Evolutionary conservation across 2,888 invertebrate genomes (phyloP).

Genomic region (Blomia tropicalis): DNA sequence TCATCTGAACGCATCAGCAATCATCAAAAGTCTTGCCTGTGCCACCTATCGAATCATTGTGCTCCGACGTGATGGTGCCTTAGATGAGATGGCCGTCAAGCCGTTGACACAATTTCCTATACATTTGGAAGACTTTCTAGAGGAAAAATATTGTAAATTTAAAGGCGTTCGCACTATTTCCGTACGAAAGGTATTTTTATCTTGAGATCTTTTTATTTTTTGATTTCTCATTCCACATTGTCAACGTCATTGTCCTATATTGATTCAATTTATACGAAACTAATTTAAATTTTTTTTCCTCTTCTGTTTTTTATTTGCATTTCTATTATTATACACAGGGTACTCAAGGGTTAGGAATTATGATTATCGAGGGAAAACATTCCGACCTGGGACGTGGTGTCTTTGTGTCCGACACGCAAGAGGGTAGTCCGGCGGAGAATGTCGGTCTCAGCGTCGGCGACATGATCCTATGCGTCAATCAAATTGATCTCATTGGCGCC

Average conservation of each 20-base stretch:
- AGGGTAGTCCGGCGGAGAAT: conserved; percentile 55
- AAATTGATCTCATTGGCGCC: conserved; percentile 67
- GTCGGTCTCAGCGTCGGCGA: conserved; percentile 90
- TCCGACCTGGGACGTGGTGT: conserved; percentile 78
- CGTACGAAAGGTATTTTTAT: conserved; percentile 58
- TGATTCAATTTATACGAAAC: neutral
- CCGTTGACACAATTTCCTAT: conserved; percentile 71
- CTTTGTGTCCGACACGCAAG: conserved; percentile 80
- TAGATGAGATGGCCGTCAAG: conserved; percentile 72
- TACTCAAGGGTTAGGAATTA: conserved; percentile 66
- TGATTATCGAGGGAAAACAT: conserved; percentile 87
- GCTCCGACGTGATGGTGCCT: conserved; percentile 52
- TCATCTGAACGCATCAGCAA: conserved; percentile 86
- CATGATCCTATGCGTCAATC: conserved; percentile 88
- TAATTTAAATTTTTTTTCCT: neutral
- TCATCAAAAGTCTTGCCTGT: conserved; percentile 76
- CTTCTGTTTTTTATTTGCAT: conserved; percentile 20
- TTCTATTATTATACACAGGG: conserved; percentile 41
- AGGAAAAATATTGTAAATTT: conserved; percentile 54
- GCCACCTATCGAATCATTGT: conserved; percentile 68
- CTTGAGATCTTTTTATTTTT: no score
- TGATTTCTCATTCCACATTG: conserved; percentile 12
- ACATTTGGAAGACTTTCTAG: conserved; percentile 35
- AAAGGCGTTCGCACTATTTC: conserved; percentile 62
- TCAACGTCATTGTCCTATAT: no score